phyloP scores from a whole-genome alignment of 2,113 vertebrate species.

The Myiozetetes cayanensis region DNA sequence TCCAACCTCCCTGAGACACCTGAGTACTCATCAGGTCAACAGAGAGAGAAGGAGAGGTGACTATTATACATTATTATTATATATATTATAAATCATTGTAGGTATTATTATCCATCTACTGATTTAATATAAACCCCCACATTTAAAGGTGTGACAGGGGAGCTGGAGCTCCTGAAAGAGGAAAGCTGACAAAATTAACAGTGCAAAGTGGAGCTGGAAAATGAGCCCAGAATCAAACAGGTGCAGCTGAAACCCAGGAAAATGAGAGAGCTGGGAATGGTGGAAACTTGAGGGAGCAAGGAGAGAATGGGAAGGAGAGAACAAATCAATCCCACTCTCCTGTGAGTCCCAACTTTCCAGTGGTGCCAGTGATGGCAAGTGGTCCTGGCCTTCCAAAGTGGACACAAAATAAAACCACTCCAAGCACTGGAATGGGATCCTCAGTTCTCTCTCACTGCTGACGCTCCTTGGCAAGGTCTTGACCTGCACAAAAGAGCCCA shows the following conservation, averaged over 20 bases:
- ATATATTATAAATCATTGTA: background rate
- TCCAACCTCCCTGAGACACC: background rate
- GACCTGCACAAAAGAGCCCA: background rate
- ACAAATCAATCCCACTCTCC: background rate
- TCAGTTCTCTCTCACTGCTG: background rate
- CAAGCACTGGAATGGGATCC: background rate
- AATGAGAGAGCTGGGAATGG: background rate
- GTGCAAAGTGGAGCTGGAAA: background rate
- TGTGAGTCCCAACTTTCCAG: background rate
- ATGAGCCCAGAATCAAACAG: background rate
- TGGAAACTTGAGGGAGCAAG: background rate
- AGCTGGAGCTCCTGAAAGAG: background rate
- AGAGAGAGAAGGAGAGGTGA: background rate
- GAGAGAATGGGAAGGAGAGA: background rate
- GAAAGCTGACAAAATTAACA: background rate
- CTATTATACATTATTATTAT: background rate
- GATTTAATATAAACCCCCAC: background rate
- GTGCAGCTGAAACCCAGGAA: background rate
- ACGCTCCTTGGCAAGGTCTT: background rate
- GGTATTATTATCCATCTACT: background rate
- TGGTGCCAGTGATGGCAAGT: background rate
- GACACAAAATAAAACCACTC: background rate
- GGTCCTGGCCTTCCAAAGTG: background rate
- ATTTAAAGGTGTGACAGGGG: background rate
- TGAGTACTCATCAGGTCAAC: background rate